Evolutionary conservation across 2,113 vertebrate species (phyloP), one percentile per base, ranked within the genome.

Genomic region (Hiodon tergisus): DNA sequence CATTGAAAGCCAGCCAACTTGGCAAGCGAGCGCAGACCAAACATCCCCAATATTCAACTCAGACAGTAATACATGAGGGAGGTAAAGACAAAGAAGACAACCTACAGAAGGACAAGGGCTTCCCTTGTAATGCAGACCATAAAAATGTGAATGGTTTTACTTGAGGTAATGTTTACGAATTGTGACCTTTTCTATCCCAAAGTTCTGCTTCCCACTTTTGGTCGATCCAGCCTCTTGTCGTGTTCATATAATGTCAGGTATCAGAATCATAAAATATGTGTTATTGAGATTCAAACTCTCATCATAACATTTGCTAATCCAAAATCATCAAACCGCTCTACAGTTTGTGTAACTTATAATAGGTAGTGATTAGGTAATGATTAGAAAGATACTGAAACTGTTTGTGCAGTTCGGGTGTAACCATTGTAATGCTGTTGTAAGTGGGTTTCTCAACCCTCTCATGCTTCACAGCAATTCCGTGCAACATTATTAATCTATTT

Each of bases 1-100:
- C 86, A 87, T 85, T 89, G 88, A 90, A 88, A 77, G 73, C 67
- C 69, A 78, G 88, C 87, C 87, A 89, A 87, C 82, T 89, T 89
- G 87, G 86, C 86, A 88, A 79, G 76, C 58, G 76, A 70, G 69
- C 67, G 16, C 52, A 66, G 53, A 55, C 78, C 78, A 82, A 83
- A 84, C 82, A 78, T 88, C 76, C 80, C 79, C 80, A 69, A 74
- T 80, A 76, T 74, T 55, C 75, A 68, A 57, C 72, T 80, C 78
- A 81, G 79, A 85, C 82, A 78, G 77, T 78, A 75, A 82, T 78
- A 77, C 71, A 83, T 76, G 71, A 66, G 82, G 78, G 82, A 77
- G 81, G 75, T 31, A 77, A 70, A 74, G 78, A 81, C 79, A 82
- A 81, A 80, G 75, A 81, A 80, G 78, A 81, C 72, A 68, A 73